Conservation (phyloP, 2,888 invertebrate species). For the Pammene fasciana region DNA sequence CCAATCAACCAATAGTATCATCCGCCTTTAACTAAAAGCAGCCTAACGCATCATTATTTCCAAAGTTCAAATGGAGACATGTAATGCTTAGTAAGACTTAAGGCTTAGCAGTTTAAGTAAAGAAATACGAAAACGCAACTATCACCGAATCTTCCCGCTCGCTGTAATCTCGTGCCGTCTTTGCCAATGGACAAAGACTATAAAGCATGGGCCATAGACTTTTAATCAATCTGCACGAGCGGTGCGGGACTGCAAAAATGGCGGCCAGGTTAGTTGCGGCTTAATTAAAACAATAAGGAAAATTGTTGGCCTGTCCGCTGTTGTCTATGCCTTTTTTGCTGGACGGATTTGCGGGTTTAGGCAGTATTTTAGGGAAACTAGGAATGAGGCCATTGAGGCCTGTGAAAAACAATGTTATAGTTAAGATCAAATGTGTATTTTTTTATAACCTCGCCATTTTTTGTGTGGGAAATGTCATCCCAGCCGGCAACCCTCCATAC, state of each 20-base stretch:
- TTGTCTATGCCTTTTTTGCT: constrained; percentile 64
- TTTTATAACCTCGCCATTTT: too few species aligned
- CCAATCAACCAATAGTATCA: too few species aligned
- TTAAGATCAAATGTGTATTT: too few species aligned
- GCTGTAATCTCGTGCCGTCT: constrained; percentile 43
- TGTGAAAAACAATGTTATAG: too few species aligned
- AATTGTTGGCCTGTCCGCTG: constrained; percentile 67
- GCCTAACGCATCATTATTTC: too few species aligned
- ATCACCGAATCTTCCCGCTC: neutral
- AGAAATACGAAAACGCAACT: too few species aligned
- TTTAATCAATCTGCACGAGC: constrained; percentile 83
- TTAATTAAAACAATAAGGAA: constrained; percentile 85
- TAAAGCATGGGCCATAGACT: constrained; percentile 83
- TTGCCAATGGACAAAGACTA: constrained; percentile 60
- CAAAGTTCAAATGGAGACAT: too few species aligned
- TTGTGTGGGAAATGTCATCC: too few species aligned
- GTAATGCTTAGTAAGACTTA: too few species aligned
- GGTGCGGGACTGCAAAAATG: constrained; percentile 81
- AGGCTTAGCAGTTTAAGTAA: too few species aligned
- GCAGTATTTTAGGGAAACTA: constrained; percentile 4
- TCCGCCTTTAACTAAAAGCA: too few species aligned
- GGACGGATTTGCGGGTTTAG: constrained; percentile 49
- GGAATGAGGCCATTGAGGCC: neutral
- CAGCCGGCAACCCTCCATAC: too few species aligned
- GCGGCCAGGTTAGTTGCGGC: constrained; percentile 71